Base-by-base conservation (phyloP, 1,140 invertebrate species). In the Eciton burchellii region DNA sequence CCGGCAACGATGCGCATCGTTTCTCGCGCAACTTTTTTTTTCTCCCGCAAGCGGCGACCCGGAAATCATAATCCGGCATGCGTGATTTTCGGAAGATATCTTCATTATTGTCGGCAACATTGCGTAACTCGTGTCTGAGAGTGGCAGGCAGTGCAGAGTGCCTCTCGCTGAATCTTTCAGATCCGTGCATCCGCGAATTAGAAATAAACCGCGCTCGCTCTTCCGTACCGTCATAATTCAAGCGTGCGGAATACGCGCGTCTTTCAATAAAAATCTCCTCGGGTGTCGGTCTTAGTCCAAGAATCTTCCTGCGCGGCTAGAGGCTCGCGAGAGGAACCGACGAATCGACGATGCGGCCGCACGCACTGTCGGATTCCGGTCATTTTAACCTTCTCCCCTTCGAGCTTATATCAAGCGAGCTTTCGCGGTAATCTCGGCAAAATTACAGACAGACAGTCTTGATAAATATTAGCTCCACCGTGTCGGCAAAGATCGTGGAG, bases 381-480 rank as follows among this genome's bases (percentile, higher is more conserved):
- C 49, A 60, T 57, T 85, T 87, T 72, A 77, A 76, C 84, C 84
- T 87, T 87, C 65, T 47, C 56, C 76, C 56, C 43, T 11, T 49
- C 47, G n/a, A 12, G 12, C 21, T 26, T 35, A 1, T 4, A 3
- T 9, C 52, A 12, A 16, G 54, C 24, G n/a, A 45, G 5, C 19
- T 71, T 47, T 35, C 54, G n/a, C n/a, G 24, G n/a, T 3, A 81
- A 68, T 65, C 76, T 72, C 57, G 82, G 83, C 86, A 81, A 88
- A 88, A 88, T 88, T 88, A 88, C 86, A 84, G 83, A 88, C 86
- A 84, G 83, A 63, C 83, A 72, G 81, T 70, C 87, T 88, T 86
- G 87, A 88, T 88, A 88, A 88, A 88, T 88, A 88, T 88, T 88
- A 88, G 88, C 86, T 88, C 74, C 83, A 86, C 72, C n/a, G n/a